Percentiles rank a stretch among this genome's conserved stretches.
Conservation (phyloP, 2,113 vertebrate genomes). For the Elachura formosa region DNA sequence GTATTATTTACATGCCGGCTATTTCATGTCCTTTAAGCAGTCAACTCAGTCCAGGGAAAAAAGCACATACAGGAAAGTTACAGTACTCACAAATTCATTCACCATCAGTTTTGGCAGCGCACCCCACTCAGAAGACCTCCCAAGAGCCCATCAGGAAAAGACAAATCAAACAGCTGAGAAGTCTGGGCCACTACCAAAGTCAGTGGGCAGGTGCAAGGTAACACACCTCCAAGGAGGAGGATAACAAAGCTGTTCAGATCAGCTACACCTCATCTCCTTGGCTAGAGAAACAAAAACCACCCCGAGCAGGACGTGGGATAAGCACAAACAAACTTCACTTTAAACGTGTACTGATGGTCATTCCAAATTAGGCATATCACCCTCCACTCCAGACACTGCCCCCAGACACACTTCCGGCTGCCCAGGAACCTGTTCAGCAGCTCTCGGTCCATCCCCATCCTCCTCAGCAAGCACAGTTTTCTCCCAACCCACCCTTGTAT, state of each 20-base stretch:
- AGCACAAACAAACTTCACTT: neutral
- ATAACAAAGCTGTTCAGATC: neutral
- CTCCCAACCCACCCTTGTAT: neutral
- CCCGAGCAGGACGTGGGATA: neutral
- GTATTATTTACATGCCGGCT: neutral
- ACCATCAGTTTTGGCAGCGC: neutral
- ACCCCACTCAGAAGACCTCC: neutral
- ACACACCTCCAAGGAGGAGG: neutral
- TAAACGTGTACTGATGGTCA: neutral
- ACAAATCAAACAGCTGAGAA: neutral
- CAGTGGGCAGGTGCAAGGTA: neutral
- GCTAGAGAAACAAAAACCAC: accelerated
- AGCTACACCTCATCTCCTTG: neutral
- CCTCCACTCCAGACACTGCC: neutral
- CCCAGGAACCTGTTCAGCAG: neutral
- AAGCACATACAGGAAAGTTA: neutral
- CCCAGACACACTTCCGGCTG: neutral
- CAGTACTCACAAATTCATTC: neutral
- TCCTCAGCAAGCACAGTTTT: neutral
- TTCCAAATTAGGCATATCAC: neutral
- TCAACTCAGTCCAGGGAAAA: neutral
- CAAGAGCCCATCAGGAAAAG: neutral
- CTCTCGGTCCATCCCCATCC: neutral
- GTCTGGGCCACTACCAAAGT: neutral
- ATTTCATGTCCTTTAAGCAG: neutral